Base-by-base conservation (phyloP, 2,888 invertebrate genomes). In the Phymatocera aterrima region DNA sequence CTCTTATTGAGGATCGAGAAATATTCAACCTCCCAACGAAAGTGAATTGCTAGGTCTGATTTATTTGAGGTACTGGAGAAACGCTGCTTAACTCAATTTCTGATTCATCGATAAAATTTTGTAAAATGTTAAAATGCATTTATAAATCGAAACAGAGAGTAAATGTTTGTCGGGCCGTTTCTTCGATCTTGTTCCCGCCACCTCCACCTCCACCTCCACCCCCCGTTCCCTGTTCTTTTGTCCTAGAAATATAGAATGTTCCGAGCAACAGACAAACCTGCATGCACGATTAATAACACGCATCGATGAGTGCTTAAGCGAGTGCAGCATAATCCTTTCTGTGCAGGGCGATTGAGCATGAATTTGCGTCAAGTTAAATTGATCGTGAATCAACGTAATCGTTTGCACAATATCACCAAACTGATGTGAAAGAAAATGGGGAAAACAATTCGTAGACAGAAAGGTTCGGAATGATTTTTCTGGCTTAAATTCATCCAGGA, bases 341-440 rank as follows among this genome's bases (percentile, higher is more conserved):
- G 43, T 72, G 51, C n/a, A n/a, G n/a, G 48, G 4, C 48, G 72
- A 72, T 72, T 72, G 18, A 72, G 72, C 72, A 51, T 72, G 34
- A 72, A 72, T 72, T 72, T 51, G 31, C 72, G 51, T 48, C 51
- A n/a, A 72, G 72, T 34, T 34, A 34, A 72, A 72, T 72, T 43
- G 51, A 72, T 72, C 72, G 51, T 24, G 15, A 72, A 72, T 51
- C n/a, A n/a, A 72, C 10, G 21, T 28, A 72, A 72, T 51, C 48
- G 72, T 31, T 72, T 28, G 48, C 5, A 34, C 6, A 34, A 10
- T 10, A 12, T 12, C 18, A 10, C 48, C 51, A 43, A 51, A 18
- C 72, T n/a, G 24, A 48, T 21, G 21, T 18, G 18, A n/a, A 12
- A 51, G 51, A 51, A 18, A 12, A 4, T 51, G n/a, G 6, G 3